Evolutionary conservation across 2,113 vertebrate genomes (phyloP), one percentile per base, ranked within the genome.

Genomic region (Pristiophorus japonicus): DNA sequence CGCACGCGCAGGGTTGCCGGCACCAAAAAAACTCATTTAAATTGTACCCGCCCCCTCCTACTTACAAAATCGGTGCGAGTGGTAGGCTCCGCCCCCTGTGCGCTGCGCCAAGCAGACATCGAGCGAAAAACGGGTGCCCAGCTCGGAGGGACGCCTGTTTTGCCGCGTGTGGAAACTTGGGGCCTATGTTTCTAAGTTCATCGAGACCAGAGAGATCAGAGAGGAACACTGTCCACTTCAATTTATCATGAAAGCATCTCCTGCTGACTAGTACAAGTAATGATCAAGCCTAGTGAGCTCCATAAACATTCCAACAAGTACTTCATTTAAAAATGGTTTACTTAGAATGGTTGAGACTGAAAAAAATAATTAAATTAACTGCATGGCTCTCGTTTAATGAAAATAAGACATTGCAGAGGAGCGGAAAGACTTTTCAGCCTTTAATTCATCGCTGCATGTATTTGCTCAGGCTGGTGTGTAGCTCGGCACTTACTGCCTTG

Each of bases 361-460:
- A 62, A 62, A 62, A 90, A 90, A 34, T 88, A 88, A 88, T 88
- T 47, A 51, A 59, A 16, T 91, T 16, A 59, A 91, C 87, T 91
- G 12, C 55, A 91, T 34, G 34, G 14, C 34, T 91, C 30, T 34
- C 51, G 16, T 59, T 87, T 91, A 62, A 62, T 62, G 30, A 59
- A n/a, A n/a, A 62, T 12, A 59, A 34, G 51, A 91, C 55, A 62
- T n/a, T 59, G 27, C 8, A 62, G 87, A 91, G 55, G 14, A 18
- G 51, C 59, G 10, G 59, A 59, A 2, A 59, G 59, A 8, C 73
- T n/a, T n/a, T 75, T 75, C 5, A 8, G 73, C 34, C 34, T 75
- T 75, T 2, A 75, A n/a, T 11, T 75, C 10, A 75, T 75, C 73
- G 11, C 73, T 75, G 30, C 73, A 11, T 75, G 30, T 75, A n/a